Evolutionary conservation across 2,888 invertebrate species (phyloP).

Genomic region (Villa cingulata): DNA sequence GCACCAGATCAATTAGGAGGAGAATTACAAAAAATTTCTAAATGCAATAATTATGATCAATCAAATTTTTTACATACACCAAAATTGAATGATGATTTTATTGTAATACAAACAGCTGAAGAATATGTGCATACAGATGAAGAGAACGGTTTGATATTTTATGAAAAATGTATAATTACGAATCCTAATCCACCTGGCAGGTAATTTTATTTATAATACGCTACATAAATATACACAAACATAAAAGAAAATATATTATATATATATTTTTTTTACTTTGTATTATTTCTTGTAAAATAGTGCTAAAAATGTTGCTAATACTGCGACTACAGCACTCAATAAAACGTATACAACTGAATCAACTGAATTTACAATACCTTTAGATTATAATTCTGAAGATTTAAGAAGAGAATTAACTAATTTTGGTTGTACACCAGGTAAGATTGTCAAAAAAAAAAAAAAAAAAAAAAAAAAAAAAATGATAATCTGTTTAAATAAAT

Average conservation of each 20-base stretch:
- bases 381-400: constrained; percentile 53
- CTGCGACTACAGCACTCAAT: not conserved
- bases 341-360: constrained; percentile 20
- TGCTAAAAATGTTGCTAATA: not conserved
- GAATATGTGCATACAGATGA: constrained; percentile 62
- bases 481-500: too few relatives aligned
- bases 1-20: constrained; percentile 15
- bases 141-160: constrained; percentile 54
- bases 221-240: not conserved
- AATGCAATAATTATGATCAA: not conserved
- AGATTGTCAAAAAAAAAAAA: too few relatives aligned
- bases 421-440: constrained; percentile 49
- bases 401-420: constrained; percentile 49
- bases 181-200: not conserved
- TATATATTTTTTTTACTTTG: not conserved
- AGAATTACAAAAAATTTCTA: not conserved
- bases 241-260: not conserved
- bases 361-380: constrained; percentile 42
- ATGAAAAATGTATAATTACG: constrained; percentile 44
- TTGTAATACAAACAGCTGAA: constrained; percentile 45
- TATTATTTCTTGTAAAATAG: not conserved
- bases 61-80: constrained; percentile 20
- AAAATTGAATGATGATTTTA: constrained; percentile 20
- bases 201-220: too few relatives aligned
- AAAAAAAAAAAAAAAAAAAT: too few relatives aligned